Evolutionary conservation across 2,113 vertebrate species (phyloP).

Genomic region (Oceanites oceanicus): DNA sequence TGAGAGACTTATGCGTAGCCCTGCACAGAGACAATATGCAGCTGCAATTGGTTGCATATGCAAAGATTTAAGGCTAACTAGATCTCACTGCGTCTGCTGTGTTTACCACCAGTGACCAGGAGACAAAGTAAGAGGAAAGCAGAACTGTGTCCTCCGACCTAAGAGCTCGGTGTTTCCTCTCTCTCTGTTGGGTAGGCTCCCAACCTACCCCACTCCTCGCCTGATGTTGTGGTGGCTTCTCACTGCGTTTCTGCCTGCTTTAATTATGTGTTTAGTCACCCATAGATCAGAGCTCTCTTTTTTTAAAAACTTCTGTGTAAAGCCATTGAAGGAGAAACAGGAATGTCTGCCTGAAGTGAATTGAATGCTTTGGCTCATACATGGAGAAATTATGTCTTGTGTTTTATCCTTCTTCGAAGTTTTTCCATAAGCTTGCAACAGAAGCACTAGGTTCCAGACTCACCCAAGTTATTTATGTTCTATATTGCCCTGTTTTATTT

Average conservation of each 20-base stretch:
- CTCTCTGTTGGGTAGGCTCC: neutral
- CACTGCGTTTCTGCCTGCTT: neutral
- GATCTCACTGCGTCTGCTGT: neutral
- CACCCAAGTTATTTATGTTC: neutral
- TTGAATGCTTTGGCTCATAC: neutral
- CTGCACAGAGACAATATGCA: rapidly evolving
- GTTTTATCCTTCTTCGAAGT: neutral
- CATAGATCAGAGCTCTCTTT: neutral
- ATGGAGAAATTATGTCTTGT: neutral
- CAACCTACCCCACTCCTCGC: neutral
- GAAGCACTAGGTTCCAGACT: neutral
- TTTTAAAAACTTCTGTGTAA: neutral
- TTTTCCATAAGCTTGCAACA: neutral
- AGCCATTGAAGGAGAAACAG: neutral
- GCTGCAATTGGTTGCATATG: rapidly evolving
- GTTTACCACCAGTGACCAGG: neutral
- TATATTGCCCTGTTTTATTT: neutral
- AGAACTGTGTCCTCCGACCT: neutral
- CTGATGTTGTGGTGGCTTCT: neutral
- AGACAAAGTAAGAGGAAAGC: neutral
- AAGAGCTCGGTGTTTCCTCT: neutral
- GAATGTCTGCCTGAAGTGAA: neutral
- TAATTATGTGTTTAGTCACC: neutral
- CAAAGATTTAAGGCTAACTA: neutral
- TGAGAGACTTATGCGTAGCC: rapidly evolving